Evolutionary conservation across 2,888 invertebrate species (phyloP).

Genomic region (Papilio elwesi): DNA sequence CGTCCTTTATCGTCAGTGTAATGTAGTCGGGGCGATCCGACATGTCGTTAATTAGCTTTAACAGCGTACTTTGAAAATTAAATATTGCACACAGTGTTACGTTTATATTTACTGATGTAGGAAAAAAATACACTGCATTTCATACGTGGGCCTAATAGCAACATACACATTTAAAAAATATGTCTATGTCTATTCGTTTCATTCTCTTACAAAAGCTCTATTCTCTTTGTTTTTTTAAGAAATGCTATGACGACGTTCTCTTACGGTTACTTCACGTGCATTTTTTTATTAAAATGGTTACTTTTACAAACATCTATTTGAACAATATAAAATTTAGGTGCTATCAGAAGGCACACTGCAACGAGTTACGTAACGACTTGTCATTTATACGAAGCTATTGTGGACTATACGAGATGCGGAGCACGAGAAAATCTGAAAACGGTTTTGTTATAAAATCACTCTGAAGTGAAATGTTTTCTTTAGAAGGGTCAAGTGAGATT

Average conservation of each 20-base stretch:
- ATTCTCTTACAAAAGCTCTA: background rate
- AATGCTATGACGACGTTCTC: background rate
- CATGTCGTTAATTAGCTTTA: constrained; percentile 10
- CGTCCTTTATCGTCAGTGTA: constrained; percentile 12
- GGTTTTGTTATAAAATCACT: constrained; percentile 32
- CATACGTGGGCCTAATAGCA: background rate
- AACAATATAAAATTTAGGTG: constrained; percentile 11
- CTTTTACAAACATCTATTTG: background rate
- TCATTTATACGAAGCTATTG: constrained; percentile 30
- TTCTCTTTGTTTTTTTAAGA: background rate
- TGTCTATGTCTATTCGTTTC: background rate
- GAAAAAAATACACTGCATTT: background rate
- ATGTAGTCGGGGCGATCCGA: constrained; percentile 4
- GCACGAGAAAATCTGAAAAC: constrained; percentile 24
- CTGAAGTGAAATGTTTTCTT: constrained; percentile 29
- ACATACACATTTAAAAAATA: background rate
- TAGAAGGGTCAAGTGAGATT: constrained; percentile 18
- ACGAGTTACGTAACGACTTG: constrained; percentile 10
- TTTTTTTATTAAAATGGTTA: background rate
- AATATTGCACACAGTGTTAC: background rate
- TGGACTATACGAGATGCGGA: constrained; percentile 20
- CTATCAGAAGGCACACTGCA: constrained; percentile 6
- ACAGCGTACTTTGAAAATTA: constrained; percentile 16
- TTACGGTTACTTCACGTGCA: background rate
- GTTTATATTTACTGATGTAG: background rate